Conservation (phyloP, 2,797 vertebrate species). For the Phrynocephalus vlangalii region DNA sequence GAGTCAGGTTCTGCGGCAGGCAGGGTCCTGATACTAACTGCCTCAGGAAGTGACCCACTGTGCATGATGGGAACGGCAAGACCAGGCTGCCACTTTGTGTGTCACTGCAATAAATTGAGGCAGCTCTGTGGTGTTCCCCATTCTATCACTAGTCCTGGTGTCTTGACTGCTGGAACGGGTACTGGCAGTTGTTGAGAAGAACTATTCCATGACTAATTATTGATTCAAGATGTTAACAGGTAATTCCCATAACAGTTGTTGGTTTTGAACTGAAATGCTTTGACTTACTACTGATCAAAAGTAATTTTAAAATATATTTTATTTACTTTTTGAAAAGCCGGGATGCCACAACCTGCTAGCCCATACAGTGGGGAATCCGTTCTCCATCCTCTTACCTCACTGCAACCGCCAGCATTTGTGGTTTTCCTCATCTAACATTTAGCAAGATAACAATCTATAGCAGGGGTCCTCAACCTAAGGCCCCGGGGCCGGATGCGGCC, state of each 20-base stretch:
- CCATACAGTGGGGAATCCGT: not conserved
- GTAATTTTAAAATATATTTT: not conserved
- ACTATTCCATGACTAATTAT: not conserved
- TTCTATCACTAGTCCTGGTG: not conserved
- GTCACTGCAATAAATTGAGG: not conserved
- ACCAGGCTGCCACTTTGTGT: not conserved
- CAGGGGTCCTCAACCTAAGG: too few species aligned
- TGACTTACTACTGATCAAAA: not conserved
- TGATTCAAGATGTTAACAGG: too few species aligned
- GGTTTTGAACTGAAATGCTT: not conserved
- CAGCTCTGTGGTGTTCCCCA: not conserved
- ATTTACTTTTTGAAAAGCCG: not conserved
- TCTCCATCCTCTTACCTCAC: not conserved
- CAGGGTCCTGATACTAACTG: too few species aligned
- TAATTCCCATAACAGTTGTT: not conserved
- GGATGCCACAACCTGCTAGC: not conserved
- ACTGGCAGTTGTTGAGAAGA: not conserved
- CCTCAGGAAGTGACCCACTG: not conserved
- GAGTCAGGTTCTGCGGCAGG: too few species aligned
- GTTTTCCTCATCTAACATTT: not conserved
- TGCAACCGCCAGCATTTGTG: not conserved
- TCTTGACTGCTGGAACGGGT: not conserved
- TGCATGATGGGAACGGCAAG: not conserved
- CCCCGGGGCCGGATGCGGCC: too few species aligned
- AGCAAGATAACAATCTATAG: not conserved